phyloP scores from a whole-genome alignment of 2,888 invertebrate species.

The Agrilus cyanescens region DNA sequence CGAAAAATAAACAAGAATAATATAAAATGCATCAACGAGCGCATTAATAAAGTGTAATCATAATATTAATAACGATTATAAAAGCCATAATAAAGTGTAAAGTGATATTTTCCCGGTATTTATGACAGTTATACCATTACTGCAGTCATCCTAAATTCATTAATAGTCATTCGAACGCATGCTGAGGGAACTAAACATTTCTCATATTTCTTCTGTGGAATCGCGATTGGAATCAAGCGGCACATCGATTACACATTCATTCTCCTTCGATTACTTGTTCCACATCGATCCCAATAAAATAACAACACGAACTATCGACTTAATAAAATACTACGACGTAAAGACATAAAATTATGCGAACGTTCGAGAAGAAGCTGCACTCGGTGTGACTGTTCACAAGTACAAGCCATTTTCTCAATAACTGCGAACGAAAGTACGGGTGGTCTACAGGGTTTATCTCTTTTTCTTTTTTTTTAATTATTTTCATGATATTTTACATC shows the following conservation, averaged over 20 bases:
- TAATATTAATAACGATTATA: slow-evolving; percentile 33
- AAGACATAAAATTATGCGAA: slow-evolving; percentile 12
- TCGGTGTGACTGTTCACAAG: slow-evolving; percentile 12
- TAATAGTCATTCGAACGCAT: slow-evolving; percentile 29
- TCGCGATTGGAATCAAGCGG: slow-evolving; percentile 6
- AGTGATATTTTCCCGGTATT: slow-evolving; percentile 32
- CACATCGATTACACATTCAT: neutral
- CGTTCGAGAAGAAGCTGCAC: slow-evolving; percentile 12
- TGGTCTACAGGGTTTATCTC: slow-evolving; percentile 9
- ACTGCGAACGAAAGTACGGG: slow-evolving; percentile 9
- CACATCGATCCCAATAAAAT: neutral
- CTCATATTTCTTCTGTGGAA: slow-evolving; percentile 24
- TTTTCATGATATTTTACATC: neutral
- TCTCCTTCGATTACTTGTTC: neutral
- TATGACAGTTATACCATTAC: slow-evolving; percentile 28
- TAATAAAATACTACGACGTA: slow-evolving; percentile 11
- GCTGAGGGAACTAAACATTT: slow-evolving; percentile 24
- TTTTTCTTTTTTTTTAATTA: neutral
- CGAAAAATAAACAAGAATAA: slow-evolving; percentile 11
- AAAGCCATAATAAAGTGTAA: slow-evolving; percentile 33
- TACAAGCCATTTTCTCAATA: slow-evolving; percentile 8
- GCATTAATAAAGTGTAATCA: slow-evolving; percentile 30
- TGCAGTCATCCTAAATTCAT: slow-evolving; percentile 25
- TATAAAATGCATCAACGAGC: slow-evolving; percentile 19
- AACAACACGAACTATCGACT: slow-evolving; percentile 1